Evolutionary conservation across 2,888 invertebrate species (phyloP).

Genomic region (Drosophila leonis): DNA sequence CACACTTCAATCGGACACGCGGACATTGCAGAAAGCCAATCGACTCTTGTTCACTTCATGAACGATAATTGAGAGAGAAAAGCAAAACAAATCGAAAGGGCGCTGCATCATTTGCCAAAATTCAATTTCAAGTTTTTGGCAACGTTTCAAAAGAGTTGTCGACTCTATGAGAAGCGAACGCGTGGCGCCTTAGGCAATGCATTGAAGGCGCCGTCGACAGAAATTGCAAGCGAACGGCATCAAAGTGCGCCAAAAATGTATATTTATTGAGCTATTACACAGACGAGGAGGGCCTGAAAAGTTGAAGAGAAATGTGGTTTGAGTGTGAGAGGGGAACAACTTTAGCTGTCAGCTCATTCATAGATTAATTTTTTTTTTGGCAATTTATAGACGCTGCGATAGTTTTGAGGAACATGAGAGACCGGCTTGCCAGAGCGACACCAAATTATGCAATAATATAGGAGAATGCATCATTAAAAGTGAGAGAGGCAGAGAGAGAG

Average conservation of each 20-base stretch:
- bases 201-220: slow-evolving; percentile 59
- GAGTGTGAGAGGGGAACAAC: slow-evolving; percentile 13
- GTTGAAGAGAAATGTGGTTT: neutral
- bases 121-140: slow-evolving; percentile 80
- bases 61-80: neutral
- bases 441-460: slow-evolving; percentile 66
- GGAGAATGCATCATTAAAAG: neutral
- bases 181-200: slow-evolving; percentile 47
- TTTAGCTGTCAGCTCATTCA: slow-evolving; percentile 72
- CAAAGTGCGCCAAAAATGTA: slow-evolving; percentile 68
- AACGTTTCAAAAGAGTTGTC: slow-evolving; percentile 65
- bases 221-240: slow-evolving; percentile 67
- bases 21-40: neutral
- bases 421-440: slow-evolving; percentile 41
- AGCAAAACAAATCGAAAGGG: slow-evolving; percentile 44
- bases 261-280: slow-evolving; percentile 74
- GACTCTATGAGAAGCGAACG: slow-evolving; percentile 46
- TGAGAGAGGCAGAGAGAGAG: too few species aligned
- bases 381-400: slow-evolving; percentile 72
- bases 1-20: neutral
- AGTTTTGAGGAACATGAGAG: slow-evolving; percentile 57
- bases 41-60: neutral
- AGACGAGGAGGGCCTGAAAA: neutral
- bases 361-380: slow-evolving; percentile 72
- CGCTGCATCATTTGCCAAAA: slow-evolving; percentile 72